These are phyloP conservation scores for Drosophila glabriapex DNA, from an alignment of 2,888 invertebrate genomes.

Conservation along the genomic window DNA sequence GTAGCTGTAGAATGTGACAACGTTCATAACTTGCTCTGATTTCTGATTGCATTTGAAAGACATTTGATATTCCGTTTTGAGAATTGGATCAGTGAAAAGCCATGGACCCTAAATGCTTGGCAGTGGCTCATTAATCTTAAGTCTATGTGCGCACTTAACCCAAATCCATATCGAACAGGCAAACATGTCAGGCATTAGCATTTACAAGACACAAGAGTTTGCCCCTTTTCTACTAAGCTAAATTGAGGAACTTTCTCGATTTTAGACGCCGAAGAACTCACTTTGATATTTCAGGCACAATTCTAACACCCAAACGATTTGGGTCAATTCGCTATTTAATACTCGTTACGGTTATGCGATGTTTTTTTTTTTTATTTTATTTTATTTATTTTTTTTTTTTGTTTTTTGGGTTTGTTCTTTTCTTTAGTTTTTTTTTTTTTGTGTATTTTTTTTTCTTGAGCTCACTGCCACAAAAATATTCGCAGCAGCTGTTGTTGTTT, in stretches of 20 bases:
- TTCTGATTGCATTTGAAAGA: constrained; percentile 13
- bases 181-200: constrained; percentile 51
- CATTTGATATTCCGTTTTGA: constrained; percentile 4
- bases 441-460: not conserved
- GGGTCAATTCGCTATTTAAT: constrained; percentile 69
- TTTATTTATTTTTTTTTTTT: not conserved
- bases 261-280: not conserved
- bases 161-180: constrained; percentile 42
- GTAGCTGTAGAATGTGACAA: constrained; percentile 7
- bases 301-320: constrained; percentile 56
- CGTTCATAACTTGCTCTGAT: not conserved
- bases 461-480: constrained; percentile 35
- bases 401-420: constrained; percentile 9
- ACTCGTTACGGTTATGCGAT: constrained; percentile 66
- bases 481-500: constrained; percentile 34
- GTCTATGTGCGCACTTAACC: constrained; percentile 42
- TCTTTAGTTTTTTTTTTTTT: not conserved
- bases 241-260: constrained; percentile 46
- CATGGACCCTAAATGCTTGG: constrained; percentile 13
- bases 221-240: not conserved
- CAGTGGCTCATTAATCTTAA: constrained; percentile 34
- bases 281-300: constrained; percentile 51
- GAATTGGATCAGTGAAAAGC: constrained; percentile 23
- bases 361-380: constrained; percentile 1
- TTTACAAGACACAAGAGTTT: constrained; percentile 27